phyloP scores from a whole-genome alignment of 2,797 vertebrate species.

The Lacerta viridis region DNA sequence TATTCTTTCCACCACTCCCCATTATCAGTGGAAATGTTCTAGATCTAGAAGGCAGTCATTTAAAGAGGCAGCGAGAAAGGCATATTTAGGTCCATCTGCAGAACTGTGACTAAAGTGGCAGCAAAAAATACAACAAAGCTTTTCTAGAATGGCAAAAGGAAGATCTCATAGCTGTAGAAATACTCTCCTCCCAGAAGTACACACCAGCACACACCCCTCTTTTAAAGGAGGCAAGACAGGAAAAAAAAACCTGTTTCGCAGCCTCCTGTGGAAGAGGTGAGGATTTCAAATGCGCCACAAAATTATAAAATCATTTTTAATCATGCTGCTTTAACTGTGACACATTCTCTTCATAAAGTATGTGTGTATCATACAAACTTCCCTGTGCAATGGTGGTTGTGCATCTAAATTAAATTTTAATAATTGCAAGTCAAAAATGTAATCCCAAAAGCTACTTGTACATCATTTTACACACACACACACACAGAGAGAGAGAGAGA shows the following conservation, averaged over 20 bases:
- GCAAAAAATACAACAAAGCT: constrained; percentile 44
- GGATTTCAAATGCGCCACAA: constrained; percentile 1
- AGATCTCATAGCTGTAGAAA: constrained; percentile 14
- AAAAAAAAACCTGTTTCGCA: not conserved
- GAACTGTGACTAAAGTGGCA: constrained; percentile 24
- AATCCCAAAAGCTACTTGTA: constrained; percentile 72
- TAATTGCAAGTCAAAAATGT: constrained; percentile 57
- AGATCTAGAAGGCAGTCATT: accelerated
- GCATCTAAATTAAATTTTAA: constrained; percentile 70
- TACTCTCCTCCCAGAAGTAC: not conserved
- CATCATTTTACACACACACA: constrained; percentile 21
- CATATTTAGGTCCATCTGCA: not conserved
- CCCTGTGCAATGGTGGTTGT: constrained; percentile 62
- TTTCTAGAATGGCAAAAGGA: constrained; percentile 12
- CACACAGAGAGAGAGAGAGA: not conserved
- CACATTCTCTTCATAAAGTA: constrained; percentile 62
- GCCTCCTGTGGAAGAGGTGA: not conserved
- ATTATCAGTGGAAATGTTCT: constrained; percentile 1
- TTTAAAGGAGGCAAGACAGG: not conserved
- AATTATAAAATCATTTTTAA: constrained; percentile 57
- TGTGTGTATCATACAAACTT: constrained; percentile 72
- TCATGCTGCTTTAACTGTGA: constrained; percentile 55
- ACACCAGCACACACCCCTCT: not conserved
- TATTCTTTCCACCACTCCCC: not conserved
- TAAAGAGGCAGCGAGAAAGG: constrained; percentile 1